Evolutionary conservation across 2,888 invertebrate species (phyloP).

Genomic region (Aleiodes alternator): DNA sequence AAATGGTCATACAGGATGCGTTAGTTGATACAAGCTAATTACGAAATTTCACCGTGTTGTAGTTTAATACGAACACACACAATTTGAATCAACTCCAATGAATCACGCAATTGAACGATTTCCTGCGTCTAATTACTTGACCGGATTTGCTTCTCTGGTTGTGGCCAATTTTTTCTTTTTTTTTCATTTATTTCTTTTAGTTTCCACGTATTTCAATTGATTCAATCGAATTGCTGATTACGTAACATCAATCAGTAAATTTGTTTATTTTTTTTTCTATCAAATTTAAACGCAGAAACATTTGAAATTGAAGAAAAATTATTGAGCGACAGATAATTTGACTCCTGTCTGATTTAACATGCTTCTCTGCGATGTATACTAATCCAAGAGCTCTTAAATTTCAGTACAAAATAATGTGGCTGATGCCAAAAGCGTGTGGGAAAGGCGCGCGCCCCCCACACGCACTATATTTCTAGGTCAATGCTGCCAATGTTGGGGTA

Average conservation of each 20-base stretch:
- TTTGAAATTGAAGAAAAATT: background rate
- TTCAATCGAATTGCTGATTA: slow-evolving; percentile 13
- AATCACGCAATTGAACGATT: slow-evolving; percentile 40
- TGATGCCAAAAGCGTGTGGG: slow-evolving; percentile 42
- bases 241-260: background rate
- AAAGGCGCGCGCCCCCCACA: slow-evolving; percentile 54
- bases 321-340: background rate
- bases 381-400: slow-evolving; percentile 35
- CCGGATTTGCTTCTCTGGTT: slow-evolving; percentile 36
- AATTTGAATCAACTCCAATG: slow-evolving; percentile 36
- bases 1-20: slow-evolving; percentile 31
- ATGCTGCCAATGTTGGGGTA: slow-evolving; percentile 55
- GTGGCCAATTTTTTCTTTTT: slow-evolving; percentile 44
- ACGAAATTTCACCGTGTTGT: slow-evolving; percentile 32
- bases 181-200: slow-evolving; percentile 42
- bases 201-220: background rate
- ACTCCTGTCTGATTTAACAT: background rate
- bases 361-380: slow-evolving; percentile 22
- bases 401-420: slow-evolving; percentile 17
- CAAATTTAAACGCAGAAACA: background rate
- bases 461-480: slow-evolving; percentile 62
- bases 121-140: slow-evolving; percentile 45
- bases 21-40: slow-evolving; percentile 29
- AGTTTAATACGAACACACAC: slow-evolving; percentile 11
- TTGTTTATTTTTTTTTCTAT: background rate